Base-by-base conservation (phyloP, 2,797 vertebrate genomes). In the Staurois parvus region DNA sequence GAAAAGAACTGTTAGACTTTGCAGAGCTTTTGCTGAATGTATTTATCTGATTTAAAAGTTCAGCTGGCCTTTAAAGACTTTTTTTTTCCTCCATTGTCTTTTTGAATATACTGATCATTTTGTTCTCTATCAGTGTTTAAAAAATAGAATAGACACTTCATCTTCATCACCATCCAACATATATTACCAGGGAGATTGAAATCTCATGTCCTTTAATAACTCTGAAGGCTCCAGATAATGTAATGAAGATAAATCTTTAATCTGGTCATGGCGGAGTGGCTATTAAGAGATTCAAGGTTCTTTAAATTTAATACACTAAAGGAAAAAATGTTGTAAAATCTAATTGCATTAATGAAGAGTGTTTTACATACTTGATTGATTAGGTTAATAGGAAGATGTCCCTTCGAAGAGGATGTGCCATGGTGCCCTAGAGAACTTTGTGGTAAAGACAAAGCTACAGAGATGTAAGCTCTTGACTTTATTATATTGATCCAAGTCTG, bases 201-300 rank as follows among this genome's bases (percentile, higher is more conserved):
- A 76, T 81, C 73, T 74, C 76, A 75, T 59, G 70, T 74, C 56
- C 77, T 74, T 62, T 85, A 85, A 85, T 85, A 69, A 86, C 66
- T 72, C 29, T 70, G 72, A 75, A 34, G 34, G 59, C 78, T 62
- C 28, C 26, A 45, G 40, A 40, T 48, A 67, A 69, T 52, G 6
- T 81, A 86, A 75, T 86, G 48, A 70, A 73, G 76, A 85, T 85
- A 73, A 79, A 81, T 86, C 73, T 86, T 81, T 81, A 30, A 78
- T 84, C n/a, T 32, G 68, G 17, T 62, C n/a, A 59, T 68, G 64
- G 42, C 64, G 2, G 64, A 79, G 76, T 1, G 7, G 28, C 72
- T 69, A 76, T 81, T 85, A 81, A 37, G 62, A 59, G 29, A 72
- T 42, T 76, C 75, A 75, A 81, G 73, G 72, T 81, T 52, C 59